Evolutionary conservation across 2,888 invertebrate species (phyloP).

Genomic region (Eupithecia pulchellata): DNA sequence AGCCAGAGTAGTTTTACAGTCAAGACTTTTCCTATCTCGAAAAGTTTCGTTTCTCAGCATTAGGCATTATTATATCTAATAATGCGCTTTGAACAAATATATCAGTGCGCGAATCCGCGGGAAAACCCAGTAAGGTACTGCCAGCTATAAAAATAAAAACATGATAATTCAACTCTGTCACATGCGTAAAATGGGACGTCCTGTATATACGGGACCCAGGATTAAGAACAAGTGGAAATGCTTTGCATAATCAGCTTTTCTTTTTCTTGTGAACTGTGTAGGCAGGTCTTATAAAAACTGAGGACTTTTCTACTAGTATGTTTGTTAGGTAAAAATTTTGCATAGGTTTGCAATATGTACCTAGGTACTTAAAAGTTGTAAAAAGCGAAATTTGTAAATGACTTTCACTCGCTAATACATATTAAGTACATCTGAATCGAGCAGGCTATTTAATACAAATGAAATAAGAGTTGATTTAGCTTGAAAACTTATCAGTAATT

Average conservation of each 20-base stretch:
- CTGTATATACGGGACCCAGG: constrained; percentile 21
- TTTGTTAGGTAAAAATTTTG: neutral
- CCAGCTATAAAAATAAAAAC: constrained; percentile 25
- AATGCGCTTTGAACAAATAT: neutral
- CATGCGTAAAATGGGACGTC: constrained; percentile 31
- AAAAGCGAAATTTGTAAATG: neutral
- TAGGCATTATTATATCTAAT: neutral
- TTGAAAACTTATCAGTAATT: too few species aligned
- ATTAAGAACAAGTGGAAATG: constrained; percentile 5
- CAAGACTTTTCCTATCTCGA: neutral
- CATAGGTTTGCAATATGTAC: neutral
- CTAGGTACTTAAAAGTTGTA: neutral
- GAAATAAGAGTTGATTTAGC: too few species aligned
- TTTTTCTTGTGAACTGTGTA: neutral
- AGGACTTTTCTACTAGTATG: neutral
- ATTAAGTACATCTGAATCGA: too few species aligned
- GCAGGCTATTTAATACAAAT: too few species aligned
- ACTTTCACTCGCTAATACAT: too few species aligned
- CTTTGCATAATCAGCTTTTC: constrained; percentile 15
- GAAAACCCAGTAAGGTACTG: neutral
- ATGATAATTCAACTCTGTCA: constrained; percentile 29
- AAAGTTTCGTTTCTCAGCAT: neutral
- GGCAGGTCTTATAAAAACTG: neutral
- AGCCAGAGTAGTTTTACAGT: neutral
- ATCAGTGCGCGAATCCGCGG: neutral